These are phyloP conservation scores for Acromyrmex charruanus DNA, from an alignment of 1,140 invertebrate species.

Conservation along the genomic window DNA sequence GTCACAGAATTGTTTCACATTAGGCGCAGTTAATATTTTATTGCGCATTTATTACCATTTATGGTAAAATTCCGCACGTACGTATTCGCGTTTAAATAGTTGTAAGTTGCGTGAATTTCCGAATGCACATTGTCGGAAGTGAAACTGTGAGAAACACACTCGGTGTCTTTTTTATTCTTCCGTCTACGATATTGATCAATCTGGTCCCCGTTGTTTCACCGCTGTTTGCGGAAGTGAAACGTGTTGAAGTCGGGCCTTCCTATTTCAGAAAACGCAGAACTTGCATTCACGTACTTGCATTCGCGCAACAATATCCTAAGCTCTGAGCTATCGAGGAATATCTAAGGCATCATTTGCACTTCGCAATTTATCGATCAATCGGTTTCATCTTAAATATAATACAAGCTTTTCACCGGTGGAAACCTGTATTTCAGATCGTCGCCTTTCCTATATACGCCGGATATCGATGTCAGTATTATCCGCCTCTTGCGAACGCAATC, in stretches of 20 bases:
- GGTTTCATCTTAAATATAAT: neutral
- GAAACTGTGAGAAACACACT: slow-evolving; percentile 66
- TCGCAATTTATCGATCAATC: neutral
- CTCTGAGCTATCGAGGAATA: neutral
- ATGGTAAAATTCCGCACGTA: neutral
- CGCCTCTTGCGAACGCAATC: neutral
- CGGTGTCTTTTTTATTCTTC: slow-evolving; percentile 38
- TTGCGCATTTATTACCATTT: neutral
- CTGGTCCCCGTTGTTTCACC: slow-evolving; percentile 29
- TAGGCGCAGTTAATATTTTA: slow-evolving; percentile 1
- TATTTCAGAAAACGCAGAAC: neutral
- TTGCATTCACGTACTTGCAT: too few species aligned
- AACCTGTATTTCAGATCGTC: slow-evolving; percentile 13
- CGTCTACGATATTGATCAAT: slow-evolving; percentile 48
- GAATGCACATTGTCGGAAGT: slow-evolving; percentile 38
- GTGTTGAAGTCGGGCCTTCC: neutral
- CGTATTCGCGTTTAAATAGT: neutral
- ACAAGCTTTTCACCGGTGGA: neutral
- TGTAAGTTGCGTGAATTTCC: slow-evolving; percentile 32
- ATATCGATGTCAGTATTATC: neutral
- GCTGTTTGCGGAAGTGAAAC: slow-evolving; percentile 65
- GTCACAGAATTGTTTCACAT: neutral
- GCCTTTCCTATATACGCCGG: neutral
- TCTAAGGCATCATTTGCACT: slow-evolving; percentile 6
- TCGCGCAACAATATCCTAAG: neutral